phyloP scores from a whole-genome alignment of 2,113 vertebrate genomes.

The Bettongia penicillata region DNA sequence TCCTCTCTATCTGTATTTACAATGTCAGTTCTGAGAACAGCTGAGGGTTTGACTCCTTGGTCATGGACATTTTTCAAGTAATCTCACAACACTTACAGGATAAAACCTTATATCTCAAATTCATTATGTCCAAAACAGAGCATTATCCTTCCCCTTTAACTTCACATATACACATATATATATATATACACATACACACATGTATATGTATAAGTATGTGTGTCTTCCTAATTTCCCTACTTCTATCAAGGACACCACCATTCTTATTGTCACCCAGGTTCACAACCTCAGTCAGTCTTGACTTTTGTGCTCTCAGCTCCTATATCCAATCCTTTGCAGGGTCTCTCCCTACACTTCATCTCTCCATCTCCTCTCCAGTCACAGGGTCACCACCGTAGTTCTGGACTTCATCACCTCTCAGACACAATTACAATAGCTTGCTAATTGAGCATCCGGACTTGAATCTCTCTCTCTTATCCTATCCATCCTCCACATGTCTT shows the following conservation, averaged over 20 bases:
- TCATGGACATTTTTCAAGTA: slow-evolving; percentile 74
- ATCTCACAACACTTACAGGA: slow-evolving; percentile 51
- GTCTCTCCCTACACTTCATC: neutral
- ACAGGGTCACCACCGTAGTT: neutral
- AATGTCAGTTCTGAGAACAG: slow-evolving; percentile 59
- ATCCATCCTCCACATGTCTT: neutral
- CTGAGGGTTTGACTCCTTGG: slow-evolving; percentile 71
- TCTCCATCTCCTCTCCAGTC: neutral
- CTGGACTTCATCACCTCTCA: neutral
- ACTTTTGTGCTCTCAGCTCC: neutral
- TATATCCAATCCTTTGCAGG: neutral
- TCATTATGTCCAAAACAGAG: neutral
- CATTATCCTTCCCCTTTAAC: neutral
- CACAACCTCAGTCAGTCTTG: neutral
- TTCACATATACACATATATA: neutral
- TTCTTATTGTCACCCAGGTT: neutral
- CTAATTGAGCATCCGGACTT: neutral
- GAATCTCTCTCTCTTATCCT: neutral
- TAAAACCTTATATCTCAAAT: neutral
- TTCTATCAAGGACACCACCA: neutral
- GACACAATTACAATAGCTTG: neutral
- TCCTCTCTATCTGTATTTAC: slow-evolving; percentile 68
- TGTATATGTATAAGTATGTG: neutral
- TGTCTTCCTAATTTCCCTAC: neutral
- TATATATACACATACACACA: too few relatives aligned